Base-by-base conservation (phyloP, 2,113 vertebrate species). In the Zosterops lateralis region DNA sequence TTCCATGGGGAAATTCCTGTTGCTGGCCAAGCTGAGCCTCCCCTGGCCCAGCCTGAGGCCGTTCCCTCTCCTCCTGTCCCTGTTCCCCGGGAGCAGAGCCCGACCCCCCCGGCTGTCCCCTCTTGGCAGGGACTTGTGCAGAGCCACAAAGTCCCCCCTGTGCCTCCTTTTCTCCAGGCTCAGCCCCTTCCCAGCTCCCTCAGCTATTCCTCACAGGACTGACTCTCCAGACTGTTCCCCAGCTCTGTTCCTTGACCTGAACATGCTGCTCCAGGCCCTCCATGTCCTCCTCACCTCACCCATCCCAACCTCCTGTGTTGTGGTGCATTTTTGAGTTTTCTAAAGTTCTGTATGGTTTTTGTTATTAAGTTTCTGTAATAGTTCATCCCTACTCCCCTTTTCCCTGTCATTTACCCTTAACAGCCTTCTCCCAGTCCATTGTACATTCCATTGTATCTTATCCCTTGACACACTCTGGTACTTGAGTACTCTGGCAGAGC, bases 201-300 rank as follows among this genome's bases (percentile, higher is more conserved):
- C 53, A 66, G 32, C 26, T 12, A 6, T 11, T 76, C 38, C 32
- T 60, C 45, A 26, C 40, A 28, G n/a, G 11, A 45, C 2, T 61
- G n/a, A 24, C 22, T 24, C 25, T 79, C 58, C 44, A 72, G 31
- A 1, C 14, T 14, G 9, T 36, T 64, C 58, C 12, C 42, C 50
- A 79, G 5, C 20, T 56, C n/a, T 0, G 0, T 21, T 67, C 1
- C 26, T 32, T 5, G 11, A 44, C 16, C 58, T 80, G 44, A 32
- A 50, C 21, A 8, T 38, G 38, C 38, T 38, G 38, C 19, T 73
- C 34, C 67, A 65, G 9, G 6, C 36, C 6, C 31, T 56, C 48
- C 0, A 14, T 5, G 36, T 16, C 32, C 53, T 88, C 32, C 51
- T 56, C 51, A 44, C 17, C 7, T 89, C 47, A 16, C 11, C 26